Evolutionary conservation across 2,888 invertebrate species (phyloP).

Genomic region (Aphodius granarius): DNA sequence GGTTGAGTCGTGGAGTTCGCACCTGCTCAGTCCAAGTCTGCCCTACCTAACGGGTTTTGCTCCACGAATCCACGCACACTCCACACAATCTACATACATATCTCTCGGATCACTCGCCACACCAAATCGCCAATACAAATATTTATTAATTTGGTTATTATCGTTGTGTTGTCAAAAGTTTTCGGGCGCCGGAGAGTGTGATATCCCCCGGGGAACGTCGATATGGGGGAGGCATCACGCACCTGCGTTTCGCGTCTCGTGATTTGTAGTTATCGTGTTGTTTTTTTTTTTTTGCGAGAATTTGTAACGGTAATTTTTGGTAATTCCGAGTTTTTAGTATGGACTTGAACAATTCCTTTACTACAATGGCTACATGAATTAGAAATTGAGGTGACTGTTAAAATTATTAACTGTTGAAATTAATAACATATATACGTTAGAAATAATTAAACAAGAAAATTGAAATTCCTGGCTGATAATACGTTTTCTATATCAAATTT

Average conservation of each 20-base stretch:
- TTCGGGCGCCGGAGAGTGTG: neutral
- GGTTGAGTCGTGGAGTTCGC: neutral
- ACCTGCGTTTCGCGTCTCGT: neutral
- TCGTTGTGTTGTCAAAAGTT: neutral
- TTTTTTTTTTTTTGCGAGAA: neutral
- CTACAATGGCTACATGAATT: no score
- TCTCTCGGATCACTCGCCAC: neutral
- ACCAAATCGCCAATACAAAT: neutral
- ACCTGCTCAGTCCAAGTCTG: neutral
- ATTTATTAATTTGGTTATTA: neutral
- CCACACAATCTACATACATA: neutral
- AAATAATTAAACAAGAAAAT: no score
- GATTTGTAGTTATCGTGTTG: neutral
- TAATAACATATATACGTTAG: no score
- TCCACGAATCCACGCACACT: neutral
- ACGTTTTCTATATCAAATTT: no score
- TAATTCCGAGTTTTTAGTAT: neutral
- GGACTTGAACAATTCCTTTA: no score
- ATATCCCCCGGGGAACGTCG: neutral
- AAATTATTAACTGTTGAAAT: no score
- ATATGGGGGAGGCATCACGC: neutral
- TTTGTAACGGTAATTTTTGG: neutral
- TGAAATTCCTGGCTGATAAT: no score
- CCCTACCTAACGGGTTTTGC: neutral
- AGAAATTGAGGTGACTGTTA: no score